Conservation (phyloP, 2,797 vertebrate genomes). For the Chelon auratus region DNA sequence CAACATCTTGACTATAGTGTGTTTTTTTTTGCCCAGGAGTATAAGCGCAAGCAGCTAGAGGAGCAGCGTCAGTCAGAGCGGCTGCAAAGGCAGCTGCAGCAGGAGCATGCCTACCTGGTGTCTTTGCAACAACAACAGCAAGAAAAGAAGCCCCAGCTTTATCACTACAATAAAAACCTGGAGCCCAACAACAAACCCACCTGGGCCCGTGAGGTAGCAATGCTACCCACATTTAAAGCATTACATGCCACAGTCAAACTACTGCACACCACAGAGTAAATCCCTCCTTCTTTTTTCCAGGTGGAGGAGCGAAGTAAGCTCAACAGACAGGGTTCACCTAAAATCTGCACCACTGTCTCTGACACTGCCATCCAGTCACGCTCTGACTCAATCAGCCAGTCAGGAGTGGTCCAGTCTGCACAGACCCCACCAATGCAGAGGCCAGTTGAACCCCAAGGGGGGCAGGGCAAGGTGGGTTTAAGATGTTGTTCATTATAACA, state of each 20-base stretch:
- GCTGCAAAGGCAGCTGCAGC: constrained; percentile 94
- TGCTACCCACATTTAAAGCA: neutral
- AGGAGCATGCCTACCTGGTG: constrained; percentile 94
- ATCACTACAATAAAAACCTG: constrained; percentile 91
- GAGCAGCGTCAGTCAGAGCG: constrained; percentile 95
- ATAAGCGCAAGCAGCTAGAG: constrained; percentile 95
- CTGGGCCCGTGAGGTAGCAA: constrained; percentile 87
- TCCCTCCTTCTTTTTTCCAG: constrained; percentile 64
- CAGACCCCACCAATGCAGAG: constrained; percentile 95
- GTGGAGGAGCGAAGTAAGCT: constrained; percentile 93
- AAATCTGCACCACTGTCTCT: constrained; percentile 89
- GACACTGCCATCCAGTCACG: constrained; percentile 88
- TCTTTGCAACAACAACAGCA: constrained; percentile 89
- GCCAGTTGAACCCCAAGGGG: constrained; percentile 93
- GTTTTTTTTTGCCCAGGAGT: constrained; percentile 83
- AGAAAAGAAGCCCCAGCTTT: constrained; percentile 91
- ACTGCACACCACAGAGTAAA: neutral
- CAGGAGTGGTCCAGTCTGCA: constrained; percentile 81
- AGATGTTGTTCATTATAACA: neutral
- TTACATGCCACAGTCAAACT: neutral
- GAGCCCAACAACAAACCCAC: constrained; percentile 91
- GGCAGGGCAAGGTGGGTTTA: constrained; percentile 90
- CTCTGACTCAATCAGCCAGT: constrained; percentile 87
- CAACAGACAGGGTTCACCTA: constrained; percentile 92
- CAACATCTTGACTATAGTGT: constrained; percentile 37